phyloP scores from a whole-genome alignment of 2,888 invertebrate species.

The Drosophila emarginata region DNA sequence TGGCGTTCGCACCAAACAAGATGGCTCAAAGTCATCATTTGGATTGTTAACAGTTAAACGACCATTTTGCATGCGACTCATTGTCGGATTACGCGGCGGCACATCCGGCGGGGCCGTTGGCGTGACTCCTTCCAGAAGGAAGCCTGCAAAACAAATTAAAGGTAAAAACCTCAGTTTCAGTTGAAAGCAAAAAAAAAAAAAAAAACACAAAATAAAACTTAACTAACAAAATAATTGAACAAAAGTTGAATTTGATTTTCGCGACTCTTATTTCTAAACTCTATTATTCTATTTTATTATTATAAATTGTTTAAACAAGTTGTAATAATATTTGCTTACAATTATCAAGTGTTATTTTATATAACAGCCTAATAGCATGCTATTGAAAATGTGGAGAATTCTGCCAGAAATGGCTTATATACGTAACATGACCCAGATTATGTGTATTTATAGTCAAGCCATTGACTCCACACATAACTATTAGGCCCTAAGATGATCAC shows the following conservation, averaged over 20 bases:
- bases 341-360: not conserved
- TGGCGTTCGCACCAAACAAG: constrained; percentile 94
- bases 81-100: constrained; percentile 94
- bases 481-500: too few species aligned
- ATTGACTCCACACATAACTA: too few species aligned
- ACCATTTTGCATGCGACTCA: constrained; percentile 95
- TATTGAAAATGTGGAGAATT: not conserved
- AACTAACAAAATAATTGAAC: too few species aligned
- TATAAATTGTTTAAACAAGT: not conserved
- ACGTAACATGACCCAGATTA: not conserved
- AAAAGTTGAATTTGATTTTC: not conserved
- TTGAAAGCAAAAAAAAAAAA: not conserved
- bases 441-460: not conserved
- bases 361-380: not conserved
- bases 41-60: constrained; percentile 89
- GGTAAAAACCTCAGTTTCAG: not conserved
- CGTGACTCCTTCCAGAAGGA: constrained; percentile 91
- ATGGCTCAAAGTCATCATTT: constrained; percentile 93
- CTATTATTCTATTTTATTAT: not conserved
- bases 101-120: constrained; percentile 90
- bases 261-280: not conserved
- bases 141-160: constrained; percentile 85
- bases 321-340: not conserved
- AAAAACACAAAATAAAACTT: too few species aligned
- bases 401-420: not conserved